phyloP scores from a whole-genome alignment of 2,888 invertebrate genomes.

The Aphidoletes aphidimyza region DNA sequence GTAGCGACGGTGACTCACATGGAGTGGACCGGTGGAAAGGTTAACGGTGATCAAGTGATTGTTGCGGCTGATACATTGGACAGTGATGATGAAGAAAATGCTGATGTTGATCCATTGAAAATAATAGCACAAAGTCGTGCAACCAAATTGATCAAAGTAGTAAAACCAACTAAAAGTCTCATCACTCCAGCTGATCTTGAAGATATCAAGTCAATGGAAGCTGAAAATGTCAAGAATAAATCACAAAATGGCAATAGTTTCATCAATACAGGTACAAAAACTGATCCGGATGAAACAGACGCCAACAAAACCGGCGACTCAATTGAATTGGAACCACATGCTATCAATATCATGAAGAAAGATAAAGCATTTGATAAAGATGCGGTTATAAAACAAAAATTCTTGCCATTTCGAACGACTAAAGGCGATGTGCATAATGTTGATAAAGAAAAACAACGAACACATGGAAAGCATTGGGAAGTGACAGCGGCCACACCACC shows the following conservation, averaged over 20 bases:
- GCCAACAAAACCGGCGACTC: background rate
- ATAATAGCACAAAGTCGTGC: constrained; percentile 64
- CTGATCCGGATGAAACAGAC: background rate
- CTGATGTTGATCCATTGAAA: constrained; percentile 63
- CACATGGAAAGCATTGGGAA: constrained; percentile 63
- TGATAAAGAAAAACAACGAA: constrained; percentile 63
- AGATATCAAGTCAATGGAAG: constrained; percentile 63
- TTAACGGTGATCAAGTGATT: constrained; percentile 33
- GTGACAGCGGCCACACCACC: constrained; percentile 66
- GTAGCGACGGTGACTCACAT: constrained; percentile 61
- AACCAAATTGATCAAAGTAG: constrained; percentile 61
- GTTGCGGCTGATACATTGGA: background rate
- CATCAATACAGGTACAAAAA: background rate
- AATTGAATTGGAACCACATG: constrained; percentile 62
- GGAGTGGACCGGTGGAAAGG: constrained; percentile 63
- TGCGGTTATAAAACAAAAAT: constrained; percentile 61
- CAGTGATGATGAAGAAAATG: constrained; percentile 60
- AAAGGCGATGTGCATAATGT: constrained; percentile 64
- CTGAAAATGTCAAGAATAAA: background rate
- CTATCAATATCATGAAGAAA: constrained; percentile 58
- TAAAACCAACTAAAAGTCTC: constrained; percentile 60
- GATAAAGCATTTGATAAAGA: constrained; percentile 11
- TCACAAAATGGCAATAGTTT: background rate
- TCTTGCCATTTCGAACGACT: constrained; percentile 64
- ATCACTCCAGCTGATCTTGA: constrained; percentile 63